Base-by-base conservation (phyloP, 2,888 invertebrate species). In the Tricholauxania praeusta region DNA sequence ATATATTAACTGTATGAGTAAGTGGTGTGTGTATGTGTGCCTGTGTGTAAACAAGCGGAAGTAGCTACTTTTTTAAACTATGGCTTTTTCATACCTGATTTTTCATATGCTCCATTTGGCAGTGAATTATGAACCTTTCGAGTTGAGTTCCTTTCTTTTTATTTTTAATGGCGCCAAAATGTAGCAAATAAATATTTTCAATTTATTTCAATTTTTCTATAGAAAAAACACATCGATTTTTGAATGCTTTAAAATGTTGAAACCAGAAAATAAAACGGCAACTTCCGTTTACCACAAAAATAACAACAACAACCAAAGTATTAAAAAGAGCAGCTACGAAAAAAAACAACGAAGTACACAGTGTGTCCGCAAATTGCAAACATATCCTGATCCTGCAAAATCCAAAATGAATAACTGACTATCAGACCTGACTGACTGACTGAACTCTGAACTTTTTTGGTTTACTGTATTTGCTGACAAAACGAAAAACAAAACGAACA, bases 291-390 rank as follows among this genome's bases (percentile, higher is more conserved):
- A 52, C 55, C 17, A 22, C 53, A 55, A 68, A 14, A 68, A 12
- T 12, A 67, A 63, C 19, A 53, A 53, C 52, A 39, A 62, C 3
- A 62, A 62, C 53, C 7, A 14, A 68, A 60, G 53, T 68, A 71
- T 57, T 51, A 15, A 52, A 47, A 52, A 52, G 49, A 66, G 19
- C 59, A 52, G n/a, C 17, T 39, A 39, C 39, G 10, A 69, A 59
- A 48, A 51, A 69, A 8, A 28, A 28, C 15, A 65, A 10, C 22
- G 28, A 48, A 57, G 57, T 22, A 32, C 17, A 78, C 80, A 79
- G 81, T 79, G 80, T 82, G 81, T 82, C 82, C 82, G 81, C 82
- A 82, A 82, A 82, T 82, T 82, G 81, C 80, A 81, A 81, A 82
- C 82, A 82, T 77, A 82, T 82, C 82, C 82, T 82, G 81, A 79